These are phyloP conservation scores for Brachionus plicatilis DNA, from an alignment of 1,140 invertebrate species.

Conservation along the genomic window DNA sequence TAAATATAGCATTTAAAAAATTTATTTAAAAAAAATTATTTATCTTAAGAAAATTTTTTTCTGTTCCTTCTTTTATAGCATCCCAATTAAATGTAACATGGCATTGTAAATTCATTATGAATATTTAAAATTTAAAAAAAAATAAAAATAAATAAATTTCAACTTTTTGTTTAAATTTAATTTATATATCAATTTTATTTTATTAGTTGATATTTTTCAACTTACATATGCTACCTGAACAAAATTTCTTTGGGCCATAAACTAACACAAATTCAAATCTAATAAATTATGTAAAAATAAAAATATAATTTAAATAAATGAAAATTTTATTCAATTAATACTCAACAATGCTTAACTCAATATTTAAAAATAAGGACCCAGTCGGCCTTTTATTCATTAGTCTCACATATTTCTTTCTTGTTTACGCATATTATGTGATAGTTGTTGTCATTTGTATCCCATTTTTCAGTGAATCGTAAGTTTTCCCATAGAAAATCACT, in stretches of 20 bases:
- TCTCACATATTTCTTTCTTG: neutral
- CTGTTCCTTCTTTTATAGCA: too few species aligned
- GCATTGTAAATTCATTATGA: too few species aligned
- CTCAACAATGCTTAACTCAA: neutral
- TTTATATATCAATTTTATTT: too few species aligned
- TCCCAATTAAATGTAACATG: too few species aligned
- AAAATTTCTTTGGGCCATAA: neutral
- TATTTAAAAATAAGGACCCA: neutral
- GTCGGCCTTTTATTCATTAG: neutral
- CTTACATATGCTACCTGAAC: neutral
- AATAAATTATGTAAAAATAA: neutral
- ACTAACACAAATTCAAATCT: neutral
- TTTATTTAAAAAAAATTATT: too few species aligned
- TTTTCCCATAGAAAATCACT: neutral
- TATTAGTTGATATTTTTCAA: too few species aligned
- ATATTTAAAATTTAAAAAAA: too few species aligned
- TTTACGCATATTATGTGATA: constrained; percentile 19
- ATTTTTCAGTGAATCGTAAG: constrained; percentile 8
- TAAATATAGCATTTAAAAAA: too few species aligned
- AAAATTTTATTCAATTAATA: neutral
- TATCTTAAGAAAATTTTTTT: too few species aligned
- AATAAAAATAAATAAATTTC: too few species aligned
- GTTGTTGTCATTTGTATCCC: neutral
- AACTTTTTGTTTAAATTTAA: too few species aligned
- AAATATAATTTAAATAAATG: neutral